phyloP scores from a whole-genome alignment of 2,113 vertebrate species.

The Toxostoma redivivum region DNA sequence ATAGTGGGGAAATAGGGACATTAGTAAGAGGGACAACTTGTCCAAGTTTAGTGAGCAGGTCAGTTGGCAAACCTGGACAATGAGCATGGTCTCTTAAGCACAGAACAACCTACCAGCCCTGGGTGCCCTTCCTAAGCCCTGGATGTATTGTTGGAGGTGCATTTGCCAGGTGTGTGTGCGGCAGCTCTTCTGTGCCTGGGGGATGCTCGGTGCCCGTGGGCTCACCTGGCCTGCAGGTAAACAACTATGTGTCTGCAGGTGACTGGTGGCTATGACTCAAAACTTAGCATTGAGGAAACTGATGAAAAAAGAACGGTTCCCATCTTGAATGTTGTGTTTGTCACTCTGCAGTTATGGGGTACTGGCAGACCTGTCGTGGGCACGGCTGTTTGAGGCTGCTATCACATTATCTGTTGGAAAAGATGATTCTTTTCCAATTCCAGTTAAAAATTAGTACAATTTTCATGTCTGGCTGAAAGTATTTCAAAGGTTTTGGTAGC shows the following conservation, averaged over 20 bases:
- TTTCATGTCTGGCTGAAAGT: neutral
- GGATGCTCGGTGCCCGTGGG: accelerated
- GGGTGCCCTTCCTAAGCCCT: neutral
- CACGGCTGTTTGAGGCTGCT: neutral
- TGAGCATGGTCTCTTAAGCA: neutral
- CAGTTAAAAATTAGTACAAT: neutral
- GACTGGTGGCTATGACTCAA: neutral
- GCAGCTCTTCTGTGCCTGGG: neutral
- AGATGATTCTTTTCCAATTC: neutral
- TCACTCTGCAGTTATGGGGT: neutral
- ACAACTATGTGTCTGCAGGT: neutral
- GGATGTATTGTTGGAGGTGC: neutral
- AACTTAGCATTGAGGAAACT: neutral
- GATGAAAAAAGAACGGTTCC: neutral
- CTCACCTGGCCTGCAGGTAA: neutral
- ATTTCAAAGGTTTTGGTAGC: neutral
- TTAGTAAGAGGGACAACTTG: neutral
- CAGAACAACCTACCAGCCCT: neutral
- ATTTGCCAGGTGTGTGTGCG: neutral
- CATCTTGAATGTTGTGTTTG: accelerated
- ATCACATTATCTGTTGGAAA: neutral
- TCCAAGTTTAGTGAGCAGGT: neutral
- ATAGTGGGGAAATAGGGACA: neutral
- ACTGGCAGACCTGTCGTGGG: neutral
- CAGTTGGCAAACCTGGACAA: neutral